phyloP scores from a whole-genome alignment of 2,888 invertebrate genomes.

The Euproctis similis region DNA sequence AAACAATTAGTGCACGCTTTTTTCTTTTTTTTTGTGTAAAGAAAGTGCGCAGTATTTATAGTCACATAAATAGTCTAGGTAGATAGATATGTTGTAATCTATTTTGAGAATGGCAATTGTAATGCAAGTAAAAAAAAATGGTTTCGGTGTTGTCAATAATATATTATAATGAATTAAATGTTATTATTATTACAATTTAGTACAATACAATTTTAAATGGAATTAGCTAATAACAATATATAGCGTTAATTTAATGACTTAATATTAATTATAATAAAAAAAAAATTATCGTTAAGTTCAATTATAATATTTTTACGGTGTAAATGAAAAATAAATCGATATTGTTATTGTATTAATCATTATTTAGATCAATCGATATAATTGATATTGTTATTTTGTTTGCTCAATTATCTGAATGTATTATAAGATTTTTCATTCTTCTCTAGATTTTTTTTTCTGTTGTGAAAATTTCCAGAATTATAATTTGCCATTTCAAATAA shows the following conservation, averaged over 20 bases:
- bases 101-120: not conserved
- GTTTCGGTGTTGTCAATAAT: constrained; percentile 46
- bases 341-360: constrained; percentile 58
- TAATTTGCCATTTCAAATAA: no score
- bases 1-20: constrained; percentile 36
- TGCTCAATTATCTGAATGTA: constrained; percentile 71
- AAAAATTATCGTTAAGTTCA: constrained; percentile 34
- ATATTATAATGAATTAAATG: no score
- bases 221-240: constrained; percentile 36
- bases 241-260: constrained; percentile 45
- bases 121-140: constrained; percentile 25
- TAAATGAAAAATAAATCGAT: constrained; percentile 38
- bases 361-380: constrained; percentile 53
- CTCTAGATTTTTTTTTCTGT: no score
- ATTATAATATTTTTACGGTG: constrained; percentile 46
- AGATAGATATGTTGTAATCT: not conserved
- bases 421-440: no score
- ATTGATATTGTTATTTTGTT: constrained; percentile 72
- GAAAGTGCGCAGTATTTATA: not conserved
- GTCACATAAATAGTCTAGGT: no score
- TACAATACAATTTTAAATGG: constrained; percentile 59
- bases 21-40: constrained; percentile 30
- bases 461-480: no score
- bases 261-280: no score
- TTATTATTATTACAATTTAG: constrained; percentile 51